These are phyloP conservation scores for Parnassius glacialis DNA, from an alignment of 2,888 invertebrate genomes.

Conservation along the genomic window DNA sequence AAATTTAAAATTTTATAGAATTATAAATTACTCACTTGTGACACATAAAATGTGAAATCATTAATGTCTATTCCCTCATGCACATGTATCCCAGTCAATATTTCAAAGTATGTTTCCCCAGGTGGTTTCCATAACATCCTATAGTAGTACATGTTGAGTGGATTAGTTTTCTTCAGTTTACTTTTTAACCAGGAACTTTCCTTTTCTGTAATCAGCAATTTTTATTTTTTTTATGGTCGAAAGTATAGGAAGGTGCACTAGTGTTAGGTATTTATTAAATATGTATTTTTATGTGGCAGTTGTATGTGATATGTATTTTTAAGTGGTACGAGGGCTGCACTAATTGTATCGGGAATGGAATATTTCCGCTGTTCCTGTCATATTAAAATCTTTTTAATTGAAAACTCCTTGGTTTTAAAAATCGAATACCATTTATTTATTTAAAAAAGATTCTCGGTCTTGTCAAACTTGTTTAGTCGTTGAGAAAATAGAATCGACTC, in stretches of 20 bases:
- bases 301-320: too few relatives aligned
- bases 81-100: slow-evolving; percentile 47
- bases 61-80: slow-evolving; percentile 42
- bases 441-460: too few relatives aligned
- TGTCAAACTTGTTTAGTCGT: too few relatives aligned
- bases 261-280: too few relatives aligned
- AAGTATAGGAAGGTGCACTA: not conserved
- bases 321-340: too few relatives aligned
- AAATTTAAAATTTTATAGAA: not conserved
- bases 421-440: too few relatives aligned
- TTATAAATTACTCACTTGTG: slow-evolving; percentile 46
- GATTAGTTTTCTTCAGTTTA: slow-evolving; percentile 54
- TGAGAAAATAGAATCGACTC: too few relatives aligned
- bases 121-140: slow-evolving; percentile 59
- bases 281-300: too few relatives aligned
- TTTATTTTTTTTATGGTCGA: not conserved
- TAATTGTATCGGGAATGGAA: too few relatives aligned
- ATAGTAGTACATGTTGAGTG: slow-evolving; percentile 68
- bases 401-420: too few relatives aligned
- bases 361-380: too few relatives aligned
- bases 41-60: slow-evolving; percentile 47
- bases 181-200: slow-evolving; percentile 63
- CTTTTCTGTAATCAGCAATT: slow-evolving; percentile 49
- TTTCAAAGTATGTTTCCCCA: slow-evolving; percentile 54
- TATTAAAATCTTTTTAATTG: too few relatives aligned